phyloP scores from a whole-genome alignment of 2,888 invertebrate species.

The Troilus luridus region DNA sequence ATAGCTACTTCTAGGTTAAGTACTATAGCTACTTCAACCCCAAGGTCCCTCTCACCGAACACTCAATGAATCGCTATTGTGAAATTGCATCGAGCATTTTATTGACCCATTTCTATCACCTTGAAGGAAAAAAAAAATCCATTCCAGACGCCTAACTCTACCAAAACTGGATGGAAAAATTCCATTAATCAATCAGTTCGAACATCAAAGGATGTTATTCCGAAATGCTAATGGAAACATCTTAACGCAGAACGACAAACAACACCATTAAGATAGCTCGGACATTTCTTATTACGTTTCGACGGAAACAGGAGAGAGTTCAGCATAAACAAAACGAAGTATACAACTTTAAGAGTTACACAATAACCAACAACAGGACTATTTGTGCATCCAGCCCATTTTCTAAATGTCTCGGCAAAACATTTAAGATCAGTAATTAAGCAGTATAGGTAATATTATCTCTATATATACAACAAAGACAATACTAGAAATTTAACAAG shows the following conservation, averaged over 20 bases:
- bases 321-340: background rate
- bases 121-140: background rate
- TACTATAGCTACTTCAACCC: background rate
- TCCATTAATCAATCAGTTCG: background rate
- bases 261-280: background rate
- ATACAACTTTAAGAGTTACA: background rate
- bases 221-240: background rate
- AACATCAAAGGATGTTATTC: slow-evolving; percentile 3
- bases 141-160: background rate
- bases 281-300: background rate
- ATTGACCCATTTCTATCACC: background rate
- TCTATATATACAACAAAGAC: no score
- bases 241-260: background rate
- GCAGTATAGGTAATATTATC: no score
- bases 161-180: background rate
- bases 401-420: background rate
- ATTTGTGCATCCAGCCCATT: background rate
- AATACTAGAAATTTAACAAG: no score
- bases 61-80: background rate
- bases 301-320: background rate
- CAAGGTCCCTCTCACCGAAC: background rate
- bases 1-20: background rate
- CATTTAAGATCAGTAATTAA: no score
- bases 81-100: background rate
- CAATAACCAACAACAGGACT: background rate